Evolutionary conservation across 1,140 invertebrate genomes (phyloP), one percentile per base, ranked within the genome.

Genomic region (Papilio polytes): DNA sequence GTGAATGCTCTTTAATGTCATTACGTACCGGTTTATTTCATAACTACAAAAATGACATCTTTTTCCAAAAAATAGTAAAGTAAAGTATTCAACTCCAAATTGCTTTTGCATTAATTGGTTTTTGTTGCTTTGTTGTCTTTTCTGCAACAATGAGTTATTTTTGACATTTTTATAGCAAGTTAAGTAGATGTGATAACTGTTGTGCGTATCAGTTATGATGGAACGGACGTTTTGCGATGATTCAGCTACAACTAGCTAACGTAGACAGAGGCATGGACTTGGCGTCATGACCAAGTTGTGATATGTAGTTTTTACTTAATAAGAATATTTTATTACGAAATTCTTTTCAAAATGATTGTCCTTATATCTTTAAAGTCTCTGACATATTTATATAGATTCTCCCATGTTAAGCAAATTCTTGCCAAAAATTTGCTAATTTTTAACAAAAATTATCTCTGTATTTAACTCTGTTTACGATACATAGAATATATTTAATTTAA

Each of bases 181-280:
- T 7, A 70, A 70, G 26, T 70, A 70, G 63, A 66, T 13, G 20
- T 22, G 13, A 31, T 70, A 70, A 70, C 63, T 70, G 26, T 70
- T 36, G 26, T 1, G 22, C 63, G 26, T 31, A 70, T 70, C 26
- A 70, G 63, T 70, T 70, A 31, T 70, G 12, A 2, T 26, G 20
- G 26, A 70, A 31, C 26, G 63, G 63, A 70, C 63, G 22, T 70
- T 70, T 1, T 31, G 18, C 18, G 22, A 70, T 70, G 63, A 70
- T 70, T 70, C 63, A 70, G 63, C 63, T 26, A 36, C 13, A 31
- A 70, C 63, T 70, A 26, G 63, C 63, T 70, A 70, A 70, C 26
- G 10, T 70, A 3, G 26, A 36, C 22, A 1, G 63, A 70, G 59
- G 12, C 22, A 70, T 13, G 12, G 63, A 15, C 12, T 15, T 26